These are phyloP conservation scores for mouse (Mus musculus) DNA, from an alignment of 2,113 vertebrate species.

Conservation along the genomic window GRCm39 chr19:11743501-11744000, in stretches of 20 bases:
- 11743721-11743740: background rate
- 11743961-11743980: conserved; percentile 38
- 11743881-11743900: background rate
- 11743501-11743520: background rate
- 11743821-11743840: background rate
- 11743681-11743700: background rate
- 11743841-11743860: no score
- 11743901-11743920: background rate
- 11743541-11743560: background rate
- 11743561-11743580: conserved; percentile 19
- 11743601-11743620: background rate
- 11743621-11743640: background rate
- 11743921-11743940: background rate
- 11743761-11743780: background rate
- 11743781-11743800: background rate
- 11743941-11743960: conserved; percentile 35
- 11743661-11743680: background rate
- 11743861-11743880: background rate
- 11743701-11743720: background rate
- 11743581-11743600: background rate
- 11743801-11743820: background rate
- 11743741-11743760: background rate
- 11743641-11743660: background rate
- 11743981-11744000: conserved; percentile 17
- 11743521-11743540: background rate